These are phyloP conservation scores for Esperia sulphurella DNA, from an alignment of 2,888 invertebrate species.

Conservation along the genomic window DNA sequence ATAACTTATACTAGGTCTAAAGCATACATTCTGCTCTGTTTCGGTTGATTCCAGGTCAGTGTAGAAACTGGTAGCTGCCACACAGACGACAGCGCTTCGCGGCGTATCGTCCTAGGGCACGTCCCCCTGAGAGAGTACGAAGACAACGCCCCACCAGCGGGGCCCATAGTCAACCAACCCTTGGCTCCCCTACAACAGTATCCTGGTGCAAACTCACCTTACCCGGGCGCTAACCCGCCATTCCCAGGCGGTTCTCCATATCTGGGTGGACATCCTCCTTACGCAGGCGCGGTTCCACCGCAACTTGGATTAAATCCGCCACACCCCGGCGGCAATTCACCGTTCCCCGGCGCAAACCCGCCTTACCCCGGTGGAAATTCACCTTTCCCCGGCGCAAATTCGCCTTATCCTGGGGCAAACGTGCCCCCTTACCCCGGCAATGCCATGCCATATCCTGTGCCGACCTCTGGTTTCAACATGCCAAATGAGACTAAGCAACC, in stretches of 20 bases:
- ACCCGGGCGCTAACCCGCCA: slow-evolving; percentile 2
- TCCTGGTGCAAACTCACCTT: slow-evolving; percentile 12
- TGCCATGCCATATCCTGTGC: slow-evolving; percentile 13
- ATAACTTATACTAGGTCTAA: too few species aligned
- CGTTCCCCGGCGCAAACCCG: slow-evolving; percentile 17
- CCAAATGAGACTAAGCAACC: too few species aligned
- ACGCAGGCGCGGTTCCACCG: slow-evolving; percentile 17
- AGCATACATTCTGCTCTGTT: background rate
- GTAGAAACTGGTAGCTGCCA: slow-evolving; percentile 50
- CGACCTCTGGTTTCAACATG: slow-evolving; percentile 28
- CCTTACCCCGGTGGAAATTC: slow-evolving; percentile 24
- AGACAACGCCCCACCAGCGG: slow-evolving; percentile 27
- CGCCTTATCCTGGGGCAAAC: slow-evolving; percentile 16
- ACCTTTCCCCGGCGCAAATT: slow-evolving; percentile 18
- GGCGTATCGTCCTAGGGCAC: slow-evolving; percentile 45
- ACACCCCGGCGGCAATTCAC: slow-evolving; percentile 13
- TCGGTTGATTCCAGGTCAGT: slow-evolving; percentile 34
- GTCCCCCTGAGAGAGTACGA: slow-evolving; percentile 47
- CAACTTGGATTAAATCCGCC: slow-evolving; percentile 24
- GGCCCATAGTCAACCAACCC: slow-evolving; percentile 34
- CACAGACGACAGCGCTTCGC: slow-evolving; percentile 29
- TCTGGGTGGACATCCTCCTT: slow-evolving; percentile 6
- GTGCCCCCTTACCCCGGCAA: slow-evolving; percentile 18
- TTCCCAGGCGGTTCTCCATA: slow-evolving; percentile 17
- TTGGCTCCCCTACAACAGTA: slow-evolving; percentile 14